These are phyloP conservation scores for Halotydeus destructor DNA, from an alignment of 1,140 invertebrate genomes.

Conservation along the genomic window DNA sequence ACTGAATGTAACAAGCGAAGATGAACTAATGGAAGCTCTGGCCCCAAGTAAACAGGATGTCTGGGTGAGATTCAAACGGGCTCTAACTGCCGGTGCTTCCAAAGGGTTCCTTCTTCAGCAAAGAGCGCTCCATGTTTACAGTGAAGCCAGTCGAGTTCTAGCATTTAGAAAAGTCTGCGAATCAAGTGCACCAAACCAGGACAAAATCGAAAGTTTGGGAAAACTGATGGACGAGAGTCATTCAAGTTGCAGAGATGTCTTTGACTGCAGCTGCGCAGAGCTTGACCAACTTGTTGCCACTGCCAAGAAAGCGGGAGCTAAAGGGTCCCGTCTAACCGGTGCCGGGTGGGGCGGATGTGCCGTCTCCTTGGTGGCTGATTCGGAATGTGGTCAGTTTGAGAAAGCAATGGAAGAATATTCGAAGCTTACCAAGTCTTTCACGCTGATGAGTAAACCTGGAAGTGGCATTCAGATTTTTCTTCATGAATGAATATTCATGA, in stretches of 20 bases:
- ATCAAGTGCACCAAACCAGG: conserved; percentile 14
- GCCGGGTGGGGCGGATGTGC: conserved; percentile 40
- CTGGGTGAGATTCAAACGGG: neutral
- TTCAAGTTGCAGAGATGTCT: conserved; percentile 53
- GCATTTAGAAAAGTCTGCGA: conserved; percentile 46
- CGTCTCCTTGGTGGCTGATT: conserved; percentile 9
- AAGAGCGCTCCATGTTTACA: conserved; percentile 68
- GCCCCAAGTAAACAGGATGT: neutral
- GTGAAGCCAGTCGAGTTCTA: conserved; percentile 45
- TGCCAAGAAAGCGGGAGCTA: conserved; percentile 43
- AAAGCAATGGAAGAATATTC: conserved; percentile 1
- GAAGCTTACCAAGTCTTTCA: too few species aligned
- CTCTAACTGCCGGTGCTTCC: neutral
- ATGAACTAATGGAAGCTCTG: neutral
- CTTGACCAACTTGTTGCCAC: conserved; percentile 61
- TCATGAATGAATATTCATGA: too few species aligned
- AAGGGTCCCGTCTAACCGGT: conserved; percentile 76
- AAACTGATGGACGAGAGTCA: conserved; percentile 74
- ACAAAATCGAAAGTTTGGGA: conserved; percentile 40
- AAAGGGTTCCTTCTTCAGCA: conserved; percentile 51
- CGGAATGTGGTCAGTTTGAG: conserved; percentile 7
- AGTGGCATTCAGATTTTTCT: too few species aligned
- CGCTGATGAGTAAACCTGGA: conserved; percentile 1
- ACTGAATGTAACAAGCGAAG: neutral
- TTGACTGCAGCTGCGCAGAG: conserved; percentile 79